Base-by-base conservation (phyloP, 2,888 invertebrate species). In the Diploptera punctata region DNA sequence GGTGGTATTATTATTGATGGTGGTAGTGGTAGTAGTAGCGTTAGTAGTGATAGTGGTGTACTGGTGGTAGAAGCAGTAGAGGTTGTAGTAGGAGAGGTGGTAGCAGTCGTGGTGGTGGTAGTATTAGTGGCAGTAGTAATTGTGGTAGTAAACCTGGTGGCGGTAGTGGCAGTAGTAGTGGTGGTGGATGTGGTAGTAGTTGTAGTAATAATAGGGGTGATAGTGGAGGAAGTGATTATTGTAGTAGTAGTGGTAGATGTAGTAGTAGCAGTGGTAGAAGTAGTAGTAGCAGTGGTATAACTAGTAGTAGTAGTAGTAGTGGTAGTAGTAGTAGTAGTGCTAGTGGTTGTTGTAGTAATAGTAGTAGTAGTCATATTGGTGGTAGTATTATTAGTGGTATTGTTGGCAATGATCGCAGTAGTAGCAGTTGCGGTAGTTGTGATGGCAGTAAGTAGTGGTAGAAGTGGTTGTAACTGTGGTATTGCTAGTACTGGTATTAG, bases 241-340 rank as follows among this genome's bases (percentile, higher is more conserved):
- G 65, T 65, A 65, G 65, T 65, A 65, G 38, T 65, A 38, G 65
- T 65, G 38, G 43, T 44, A 65, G 65, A 44, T 44, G 65, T 43
- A n/a, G n/a, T n/a, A n/a, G n/a, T n/a, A n/a, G n/a, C n/a, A n/a
- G n/a, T n/a, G n/a, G n/a, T n/a, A n/a, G n/a, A n/a, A n/a, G n/a
- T n/a, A n/a, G n/a, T n/a, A n/a, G n/a, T n/a, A n/a, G n/a, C n/a
- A n/a, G n/a, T n/a, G n/a, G n/a, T n/a, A n/a, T n/a, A n/a, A n/a
- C n/a, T n/a, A n/a, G n/a, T n/a, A n/a, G n/a, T n/a, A 65, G 21
- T 65, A 65, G 65, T 65, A n/a, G 38, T 65, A 65, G 65, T 65
- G 38, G 65, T 18, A 65, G 65, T 16, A 43, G 33, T 65, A 38
- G 65, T 38, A 38, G 43, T 38, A 19, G 65, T 38, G 38, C 38